Conservation (phyloP, 2,888 invertebrate species). For the Neria commutata region DNA sequence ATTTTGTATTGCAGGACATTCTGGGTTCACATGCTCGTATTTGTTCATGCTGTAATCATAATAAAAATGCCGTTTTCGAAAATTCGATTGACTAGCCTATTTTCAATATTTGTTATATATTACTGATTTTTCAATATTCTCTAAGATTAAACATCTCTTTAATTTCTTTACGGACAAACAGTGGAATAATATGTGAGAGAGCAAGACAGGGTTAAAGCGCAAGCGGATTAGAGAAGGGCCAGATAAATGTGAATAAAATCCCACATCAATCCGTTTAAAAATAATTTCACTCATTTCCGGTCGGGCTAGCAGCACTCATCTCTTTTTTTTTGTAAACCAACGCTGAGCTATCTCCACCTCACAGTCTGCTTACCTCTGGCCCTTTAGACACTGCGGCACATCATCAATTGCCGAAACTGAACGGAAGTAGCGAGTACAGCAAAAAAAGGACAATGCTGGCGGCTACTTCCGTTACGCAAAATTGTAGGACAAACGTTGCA, state of each 20-base stretch:
- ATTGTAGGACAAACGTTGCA: conserved; percentile 38
- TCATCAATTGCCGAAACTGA: neutral
- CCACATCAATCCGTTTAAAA: conserved; percentile 44
- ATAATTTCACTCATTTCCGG: conserved; percentile 47
- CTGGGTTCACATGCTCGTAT: too few species aligned
- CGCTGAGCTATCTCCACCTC: too few species aligned
- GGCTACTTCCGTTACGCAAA: conserved; percentile 20
- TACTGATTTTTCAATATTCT: too few species aligned
- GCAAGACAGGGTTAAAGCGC: conserved; percentile 7
- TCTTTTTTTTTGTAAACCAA: too few species aligned
- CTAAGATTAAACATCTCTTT: too few species aligned
- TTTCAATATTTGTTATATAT: too few species aligned
- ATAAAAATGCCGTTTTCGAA: too few species aligned
- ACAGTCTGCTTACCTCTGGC: too few species aligned
- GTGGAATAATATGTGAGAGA: conserved; percentile 11
- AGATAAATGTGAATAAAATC: conserved; percentile 9
- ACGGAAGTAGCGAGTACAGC: conserved; percentile 5
- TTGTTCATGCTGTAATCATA: too few species aligned
- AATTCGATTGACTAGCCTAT: too few species aligned
- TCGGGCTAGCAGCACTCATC: conserved; percentile 41
- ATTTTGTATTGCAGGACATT: too few species aligned
- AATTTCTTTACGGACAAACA: conserved; percentile 7
- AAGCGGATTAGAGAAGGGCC: neutral
- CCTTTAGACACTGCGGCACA: too few species aligned
- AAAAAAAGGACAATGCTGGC: conserved; percentile 17